These are phyloP conservation scores for Ectropis grisescens DNA, from an alignment of 1,140 invertebrate genomes.

Conservation along the genomic window DNA sequence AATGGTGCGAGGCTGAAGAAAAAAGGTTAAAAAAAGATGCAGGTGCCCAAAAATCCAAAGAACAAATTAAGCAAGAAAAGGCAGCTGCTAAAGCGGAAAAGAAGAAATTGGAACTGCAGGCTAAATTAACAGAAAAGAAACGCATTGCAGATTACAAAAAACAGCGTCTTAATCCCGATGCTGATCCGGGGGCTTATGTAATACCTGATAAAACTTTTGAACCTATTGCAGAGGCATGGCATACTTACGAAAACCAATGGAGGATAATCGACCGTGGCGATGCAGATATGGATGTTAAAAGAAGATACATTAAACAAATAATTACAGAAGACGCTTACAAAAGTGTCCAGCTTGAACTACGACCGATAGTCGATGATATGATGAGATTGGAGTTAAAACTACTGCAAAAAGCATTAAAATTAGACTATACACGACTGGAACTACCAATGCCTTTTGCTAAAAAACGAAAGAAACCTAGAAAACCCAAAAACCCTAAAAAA, in stretches of 20 bases:
- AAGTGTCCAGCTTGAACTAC: conserved; percentile 36
- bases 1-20: conserved; percentile 41
- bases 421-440: conserved; percentile 27
- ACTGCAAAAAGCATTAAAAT: conserved; percentile 41
- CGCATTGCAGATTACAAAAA: conserved; percentile 46
- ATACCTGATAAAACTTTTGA: conserved; percentile 23
- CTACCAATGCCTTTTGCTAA: conserved; percentile 27
- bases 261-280: conserved; percentile 29
- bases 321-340: conserved; percentile 44
- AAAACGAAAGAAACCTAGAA: conserved; percentile 52
- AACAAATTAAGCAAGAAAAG: conserved; percentile 59
- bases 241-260: conserved; percentile 46
- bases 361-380: conserved; percentile 53
- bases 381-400: conserved; percentile 49
- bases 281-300: conserved; percentile 30
- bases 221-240: conserved; percentile 28
- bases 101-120: conserved; percentile 34
- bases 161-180: conserved; percentile 42
- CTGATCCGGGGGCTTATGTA: conserved; percentile 51
- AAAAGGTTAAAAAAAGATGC: conserved; percentile 44
- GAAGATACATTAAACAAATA: conserved; percentile 39
- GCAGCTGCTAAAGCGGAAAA: conserved; percentile 35
- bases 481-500: conserved; percentile 26
- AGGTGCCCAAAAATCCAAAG: conserved; percentile 37
- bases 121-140: conserved; percentile 41